phyloP scores from a whole-genome alignment of 2,888 invertebrate species.

The Ashinkailepas kermadecensis region DNA sequence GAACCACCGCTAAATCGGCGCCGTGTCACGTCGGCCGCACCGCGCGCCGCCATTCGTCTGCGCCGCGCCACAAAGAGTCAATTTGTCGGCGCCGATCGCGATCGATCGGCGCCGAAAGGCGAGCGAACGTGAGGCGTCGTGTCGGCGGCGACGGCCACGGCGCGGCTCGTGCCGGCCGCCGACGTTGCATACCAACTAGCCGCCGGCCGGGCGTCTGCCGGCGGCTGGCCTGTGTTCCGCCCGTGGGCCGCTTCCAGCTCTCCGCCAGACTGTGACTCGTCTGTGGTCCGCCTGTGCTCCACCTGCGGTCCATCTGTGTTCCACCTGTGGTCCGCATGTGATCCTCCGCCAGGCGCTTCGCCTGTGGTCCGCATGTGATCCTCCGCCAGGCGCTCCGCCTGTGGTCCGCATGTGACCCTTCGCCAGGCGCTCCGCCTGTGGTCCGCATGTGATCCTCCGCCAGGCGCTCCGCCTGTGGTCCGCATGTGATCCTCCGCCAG shows the following conservation, averaged over 20 bases:
- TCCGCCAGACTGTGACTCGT: neutral
- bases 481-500: neutral
- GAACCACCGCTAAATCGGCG: no score
- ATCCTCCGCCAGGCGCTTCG: neutral
- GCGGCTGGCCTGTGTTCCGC: no score
- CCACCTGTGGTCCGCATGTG: no score
- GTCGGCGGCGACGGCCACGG: neutral
- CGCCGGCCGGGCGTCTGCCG: neutral
- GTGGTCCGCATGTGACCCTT: neutral
- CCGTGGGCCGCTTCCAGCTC: no score
- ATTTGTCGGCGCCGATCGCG: slow-evolving; percentile 21
- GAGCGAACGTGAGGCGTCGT: neutral
- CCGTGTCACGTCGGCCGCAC: neutral
- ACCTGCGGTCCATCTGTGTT: neutral
- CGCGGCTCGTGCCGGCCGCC: neutral
- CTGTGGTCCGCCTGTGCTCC: neutral
- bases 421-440: neutral
- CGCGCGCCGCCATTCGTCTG: neutral
- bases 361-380: no score
- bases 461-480: no score
- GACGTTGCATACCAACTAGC: no score
- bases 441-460: no score
- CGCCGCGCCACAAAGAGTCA: slow-evolving; percentile 11
- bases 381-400: neutral
- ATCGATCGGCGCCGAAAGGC: neutral